Evolutionary conservation across 1,140 invertebrate genomes (phyloP).

Genomic region (Cephus cinctus): DNA sequence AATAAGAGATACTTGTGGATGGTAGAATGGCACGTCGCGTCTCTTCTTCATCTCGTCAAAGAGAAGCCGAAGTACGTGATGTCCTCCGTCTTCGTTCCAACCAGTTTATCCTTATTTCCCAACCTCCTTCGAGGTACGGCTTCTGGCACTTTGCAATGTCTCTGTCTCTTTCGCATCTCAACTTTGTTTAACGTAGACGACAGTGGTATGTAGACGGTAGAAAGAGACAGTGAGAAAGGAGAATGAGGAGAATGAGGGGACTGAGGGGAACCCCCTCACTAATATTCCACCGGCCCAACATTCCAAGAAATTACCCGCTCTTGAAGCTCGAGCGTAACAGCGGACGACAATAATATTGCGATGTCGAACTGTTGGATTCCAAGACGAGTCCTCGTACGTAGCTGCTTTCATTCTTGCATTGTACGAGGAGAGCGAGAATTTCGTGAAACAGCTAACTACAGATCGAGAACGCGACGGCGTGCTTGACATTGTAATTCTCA

Average conservation of each 20-base stretch:
- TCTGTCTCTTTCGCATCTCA: neutral
- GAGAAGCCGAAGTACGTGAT: neutral
- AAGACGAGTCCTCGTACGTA: slow-evolving; percentile 9
- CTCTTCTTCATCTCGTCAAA: neutral
- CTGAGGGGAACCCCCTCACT: neutral
- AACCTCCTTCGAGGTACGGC: neutral
- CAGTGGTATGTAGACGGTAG: neutral
- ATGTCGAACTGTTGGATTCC: slow-evolving; percentile 20
- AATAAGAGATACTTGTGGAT: neutral
- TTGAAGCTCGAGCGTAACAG: slow-evolving; percentile 7
- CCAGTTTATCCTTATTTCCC: neutral
- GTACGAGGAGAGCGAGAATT: neutral
- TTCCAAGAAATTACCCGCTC: slow-evolving; percentile 22
- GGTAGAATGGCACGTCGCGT: neutral
- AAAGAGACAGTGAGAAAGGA: neutral
- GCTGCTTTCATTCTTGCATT: slow-evolving; percentile 1
- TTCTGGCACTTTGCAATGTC: neutral
- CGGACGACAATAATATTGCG: slow-evolving; percentile 31
- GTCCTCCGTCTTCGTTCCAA: neutral
- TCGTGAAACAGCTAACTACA: slow-evolving; percentile 26
- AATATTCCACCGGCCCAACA: slow-evolving; percentile 18
- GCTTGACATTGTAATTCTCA: slow-evolving; percentile 23
- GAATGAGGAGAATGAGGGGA: too few relatives aligned
- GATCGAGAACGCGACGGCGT: slow-evolving; percentile 27
- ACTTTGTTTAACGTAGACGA: neutral